These are phyloP conservation scores for Phorcus lineatus DNA, from an alignment of 2,888 invertebrate species.

Conservation along the genomic window DNA sequence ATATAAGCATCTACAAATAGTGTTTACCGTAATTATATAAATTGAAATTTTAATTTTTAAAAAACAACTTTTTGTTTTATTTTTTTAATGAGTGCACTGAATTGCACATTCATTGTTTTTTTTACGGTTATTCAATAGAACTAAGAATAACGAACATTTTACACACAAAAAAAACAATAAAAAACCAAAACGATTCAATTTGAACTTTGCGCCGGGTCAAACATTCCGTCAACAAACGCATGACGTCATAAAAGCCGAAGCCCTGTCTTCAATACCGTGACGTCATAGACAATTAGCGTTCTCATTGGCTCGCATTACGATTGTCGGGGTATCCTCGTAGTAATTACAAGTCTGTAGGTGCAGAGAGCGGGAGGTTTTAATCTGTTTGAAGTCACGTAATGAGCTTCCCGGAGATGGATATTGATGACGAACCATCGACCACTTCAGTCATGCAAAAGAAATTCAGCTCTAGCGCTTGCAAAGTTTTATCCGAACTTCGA, in stretches of 20 bases:
- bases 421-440: neutral
- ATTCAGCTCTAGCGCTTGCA: slow-evolving; percentile 89
- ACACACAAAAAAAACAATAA: too few species aligned
- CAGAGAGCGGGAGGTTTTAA: neutral
- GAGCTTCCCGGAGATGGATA: neutral
- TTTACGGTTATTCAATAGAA: too few species aligned
- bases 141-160: too few species aligned
- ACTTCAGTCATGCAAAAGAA: slow-evolving; percentile 78
- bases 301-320: neutral
- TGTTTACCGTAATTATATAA: too few species aligned
- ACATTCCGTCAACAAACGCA: too few species aligned
- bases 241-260: neutral
- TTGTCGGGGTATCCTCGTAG: neutral
- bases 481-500: slow-evolving; percentile 87
- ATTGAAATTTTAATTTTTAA: too few species aligned
- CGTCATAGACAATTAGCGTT: neutral
- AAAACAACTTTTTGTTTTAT: too few species aligned
- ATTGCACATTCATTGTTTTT: too few species aligned
- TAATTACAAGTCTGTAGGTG: neutral
- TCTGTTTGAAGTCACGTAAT: neutral
- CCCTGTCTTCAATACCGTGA: neutral
- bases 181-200: too few species aligned
- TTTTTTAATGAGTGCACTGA: too few species aligned
- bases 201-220: too few species aligned
- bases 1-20: too few species aligned